Percentiles rank a stretch among this genome's conserved stretches.
These are phyloP conservation scores for Cynopterus sphinx DNA, from an alignment of 2,797 vertebrate genomes.

Conservation along the genomic window DNA sequence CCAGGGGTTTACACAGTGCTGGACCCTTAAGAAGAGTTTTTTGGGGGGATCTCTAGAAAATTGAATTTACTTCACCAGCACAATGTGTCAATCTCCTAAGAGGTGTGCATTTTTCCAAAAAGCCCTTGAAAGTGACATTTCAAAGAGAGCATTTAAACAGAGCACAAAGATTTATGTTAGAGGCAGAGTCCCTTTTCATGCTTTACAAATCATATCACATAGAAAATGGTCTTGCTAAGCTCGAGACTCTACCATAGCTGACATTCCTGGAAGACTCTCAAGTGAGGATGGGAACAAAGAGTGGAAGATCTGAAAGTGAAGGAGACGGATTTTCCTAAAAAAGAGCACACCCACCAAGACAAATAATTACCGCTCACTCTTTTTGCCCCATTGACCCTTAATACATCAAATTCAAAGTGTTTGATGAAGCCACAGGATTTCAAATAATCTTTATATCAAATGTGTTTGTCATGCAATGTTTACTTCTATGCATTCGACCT, in stretches of 20 bases:
- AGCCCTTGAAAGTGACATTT: background rate
- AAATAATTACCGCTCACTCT: background rate
- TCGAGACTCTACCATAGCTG: background rate
- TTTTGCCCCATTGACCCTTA: background rate
- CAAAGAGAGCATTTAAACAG: background rate
- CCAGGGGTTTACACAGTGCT: background rate
- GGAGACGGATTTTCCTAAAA: background rate
- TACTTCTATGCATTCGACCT: constrained; percentile 7
- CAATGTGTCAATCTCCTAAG: background rate
- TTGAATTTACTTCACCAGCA: background rate
- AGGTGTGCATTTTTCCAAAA: background rate
- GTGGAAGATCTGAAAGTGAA: background rate
- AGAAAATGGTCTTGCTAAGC: background rate
- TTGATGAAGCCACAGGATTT: background rate
- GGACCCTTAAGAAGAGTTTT: background rate
- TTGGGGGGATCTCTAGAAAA: background rate
- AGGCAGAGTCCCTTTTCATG: background rate
- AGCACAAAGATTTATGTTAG: background rate
- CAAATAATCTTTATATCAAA: background rate
- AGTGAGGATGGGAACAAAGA: background rate
- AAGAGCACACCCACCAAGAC: background rate
- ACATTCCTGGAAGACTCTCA: background rate
- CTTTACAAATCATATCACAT: background rate
- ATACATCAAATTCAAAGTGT: background rate
- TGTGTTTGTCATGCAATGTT: constrained; percentile 1